Percentiles rank a stretch among this genome's conserved stretches.
Evolutionary conservation across 2,888 invertebrate species (phyloP).

Genomic region (Caprella mutica): DNA sequence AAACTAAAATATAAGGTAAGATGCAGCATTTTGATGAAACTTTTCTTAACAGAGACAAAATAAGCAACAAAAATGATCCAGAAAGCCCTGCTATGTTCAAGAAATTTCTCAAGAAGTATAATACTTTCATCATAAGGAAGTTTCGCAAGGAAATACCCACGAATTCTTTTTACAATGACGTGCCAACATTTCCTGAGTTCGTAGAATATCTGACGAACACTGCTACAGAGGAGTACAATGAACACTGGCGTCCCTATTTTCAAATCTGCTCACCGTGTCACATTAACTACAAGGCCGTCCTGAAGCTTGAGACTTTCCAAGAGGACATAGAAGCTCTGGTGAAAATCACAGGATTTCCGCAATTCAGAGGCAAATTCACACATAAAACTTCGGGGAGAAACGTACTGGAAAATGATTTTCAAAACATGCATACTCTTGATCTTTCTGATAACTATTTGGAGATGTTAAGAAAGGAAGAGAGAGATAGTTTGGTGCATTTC

Average conservation of each 20-base stretch:
- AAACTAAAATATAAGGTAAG: too few relatives aligned
- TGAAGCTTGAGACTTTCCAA: slow-evolving; percentile 8
- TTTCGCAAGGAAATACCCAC: slow-evolving; percentile 4
- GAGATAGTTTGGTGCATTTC: too few relatives aligned
- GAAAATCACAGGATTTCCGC: slow-evolving; percentile 5
- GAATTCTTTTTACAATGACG: slow-evolving; percentile 7
- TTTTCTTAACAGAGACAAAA: slow-evolving; percentile 18
- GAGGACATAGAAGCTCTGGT: slow-evolving; percentile 11
- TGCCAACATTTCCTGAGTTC: slow-evolving; percentile 30
- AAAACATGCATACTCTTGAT: too few relatives aligned
- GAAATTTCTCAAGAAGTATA: slow-evolving; percentile 12
- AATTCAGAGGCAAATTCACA: too few relatives aligned
- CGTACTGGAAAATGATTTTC: too few relatives aligned
- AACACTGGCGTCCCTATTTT: slow-evolving; percentile 34
- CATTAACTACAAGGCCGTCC: slow-evolving; percentile 12
- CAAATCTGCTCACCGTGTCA: slow-evolving; percentile 35
- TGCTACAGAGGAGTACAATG: slow-evolving; percentile 21
- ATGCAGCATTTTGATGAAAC: too few relatives aligned
- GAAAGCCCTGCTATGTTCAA: background rate
- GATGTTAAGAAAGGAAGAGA: too few relatives aligned
- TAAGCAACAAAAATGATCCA: slow-evolving; percentile 3
- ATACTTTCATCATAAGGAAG: slow-evolving; percentile 14
- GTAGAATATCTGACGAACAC: slow-evolving; percentile 22
- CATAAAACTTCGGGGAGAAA: too few relatives aligned
- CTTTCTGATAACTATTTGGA: too few relatives aligned